A percentile compares a stretch with the other conserved stretches of the same genome.
These are phyloP conservation scores for Drosophila tropicalis DNA, from an alignment of 1,140 invertebrate genomes.

Conservation along the genomic window DNA sequence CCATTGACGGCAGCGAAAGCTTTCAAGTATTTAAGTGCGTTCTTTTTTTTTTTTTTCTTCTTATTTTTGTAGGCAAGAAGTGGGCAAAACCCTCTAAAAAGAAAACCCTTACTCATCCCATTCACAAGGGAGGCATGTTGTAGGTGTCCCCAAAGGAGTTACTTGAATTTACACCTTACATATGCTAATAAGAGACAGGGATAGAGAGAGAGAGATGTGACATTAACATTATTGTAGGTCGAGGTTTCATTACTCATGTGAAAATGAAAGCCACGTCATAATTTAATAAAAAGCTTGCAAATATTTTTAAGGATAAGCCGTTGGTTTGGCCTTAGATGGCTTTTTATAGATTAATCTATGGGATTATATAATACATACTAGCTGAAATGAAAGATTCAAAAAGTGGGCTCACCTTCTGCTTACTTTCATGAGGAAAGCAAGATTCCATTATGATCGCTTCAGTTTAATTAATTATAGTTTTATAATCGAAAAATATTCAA, in stretches of 20 bases:
- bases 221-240: constrained; percentile 9
- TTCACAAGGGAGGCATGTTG: constrained; percentile 8
- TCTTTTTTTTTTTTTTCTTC: constrained; percentile 9
- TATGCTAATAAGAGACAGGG: constrained; percentile 41
- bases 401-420: too few species aligned
- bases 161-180: constrained; percentile 44
- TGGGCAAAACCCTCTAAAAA: neutral
- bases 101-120: neutral
- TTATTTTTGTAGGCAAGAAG: constrained; percentile 39
- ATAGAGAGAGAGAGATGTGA: neutral
- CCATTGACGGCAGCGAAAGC: constrained; percentile 11
- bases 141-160: constrained; percentile 14
- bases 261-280: too few species aligned
- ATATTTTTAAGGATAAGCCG: neutral
- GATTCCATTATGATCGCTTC: too few species aligned
- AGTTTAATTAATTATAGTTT: too few species aligned
- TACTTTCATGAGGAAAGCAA: too few species aligned
- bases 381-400: too few species aligned
- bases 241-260: neutral
- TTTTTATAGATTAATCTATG: too few species aligned
- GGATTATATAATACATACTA: too few species aligned
- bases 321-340: too few species aligned
- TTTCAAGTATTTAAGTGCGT: constrained; percentile 50
- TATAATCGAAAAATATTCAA: too few species aligned
- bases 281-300: neutral